These are phyloP conservation scores for Pseudonaja textilis DNA, from an alignment of 2,113 vertebrate genomes.

Conservation along the genomic window DNA sequence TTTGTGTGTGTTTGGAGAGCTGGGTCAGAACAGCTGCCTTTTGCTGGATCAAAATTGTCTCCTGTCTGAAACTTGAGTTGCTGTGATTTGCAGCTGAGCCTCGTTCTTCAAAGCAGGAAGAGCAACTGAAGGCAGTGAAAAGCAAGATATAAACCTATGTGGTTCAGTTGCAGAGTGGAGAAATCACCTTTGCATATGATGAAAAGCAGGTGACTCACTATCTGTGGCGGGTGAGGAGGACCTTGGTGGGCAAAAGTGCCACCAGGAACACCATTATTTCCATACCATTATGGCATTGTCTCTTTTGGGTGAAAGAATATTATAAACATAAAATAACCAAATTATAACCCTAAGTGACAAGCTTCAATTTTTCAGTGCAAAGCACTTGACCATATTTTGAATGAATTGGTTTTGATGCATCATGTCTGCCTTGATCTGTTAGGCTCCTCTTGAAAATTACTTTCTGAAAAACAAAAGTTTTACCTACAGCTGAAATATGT, in stretches of 20 bases:
- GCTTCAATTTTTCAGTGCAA: background rate
- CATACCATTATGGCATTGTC: background rate
- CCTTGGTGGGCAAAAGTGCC: background rate
- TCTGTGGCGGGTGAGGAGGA: background rate
- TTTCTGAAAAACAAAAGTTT: background rate
- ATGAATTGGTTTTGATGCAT: background rate
- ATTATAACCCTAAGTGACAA: background rate
- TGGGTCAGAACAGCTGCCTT: background rate
- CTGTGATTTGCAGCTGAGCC: background rate
- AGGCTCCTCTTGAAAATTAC: background rate
- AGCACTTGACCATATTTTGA: background rate
- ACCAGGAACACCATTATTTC: background rate
- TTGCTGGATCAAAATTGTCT: background rate
- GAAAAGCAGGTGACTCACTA: background rate
- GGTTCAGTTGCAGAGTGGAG: background rate
- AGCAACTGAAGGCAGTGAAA: background rate
- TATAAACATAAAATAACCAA: background rate
- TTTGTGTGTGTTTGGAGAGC: no score
- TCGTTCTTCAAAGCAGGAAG: background rate
- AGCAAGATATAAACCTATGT: background rate
- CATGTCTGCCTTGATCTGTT: background rate
- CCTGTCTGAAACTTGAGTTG: background rate
- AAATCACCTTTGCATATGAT: background rate
- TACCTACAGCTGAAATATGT: no score
- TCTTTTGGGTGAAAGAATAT: background rate